Percentiles rank a stretch among this genome's conserved stretches.
These are phyloP conservation scores for Tipula helvola DNA, from an alignment of 2,888 invertebrate genomes.

Conservation along the genomic window DNA sequence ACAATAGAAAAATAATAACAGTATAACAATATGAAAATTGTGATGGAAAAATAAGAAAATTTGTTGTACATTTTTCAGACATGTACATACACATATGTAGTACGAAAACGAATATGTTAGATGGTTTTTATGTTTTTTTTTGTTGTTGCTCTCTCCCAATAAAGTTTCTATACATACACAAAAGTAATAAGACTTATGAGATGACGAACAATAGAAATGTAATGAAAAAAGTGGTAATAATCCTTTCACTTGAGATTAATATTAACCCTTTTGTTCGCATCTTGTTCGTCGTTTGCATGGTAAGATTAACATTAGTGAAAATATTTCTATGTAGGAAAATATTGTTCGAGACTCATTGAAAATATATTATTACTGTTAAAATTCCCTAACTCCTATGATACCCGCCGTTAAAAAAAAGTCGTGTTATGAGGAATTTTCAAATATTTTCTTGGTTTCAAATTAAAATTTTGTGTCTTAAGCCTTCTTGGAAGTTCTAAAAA, in stretches of 20 bases:
- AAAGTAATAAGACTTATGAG: background rate
- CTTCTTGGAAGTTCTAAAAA: too few species aligned
- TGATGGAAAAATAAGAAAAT: background rate
- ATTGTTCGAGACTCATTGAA: background rate
- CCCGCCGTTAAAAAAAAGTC: too few species aligned
- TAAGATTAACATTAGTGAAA: background rate
- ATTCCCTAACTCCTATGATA: too few species aligned
- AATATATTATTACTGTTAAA: background rate
- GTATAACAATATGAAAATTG: background rate
- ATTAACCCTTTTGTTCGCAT: background rate
- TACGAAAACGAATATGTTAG: background rate
- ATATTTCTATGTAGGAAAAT: too few species aligned
- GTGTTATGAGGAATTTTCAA: too few species aligned
- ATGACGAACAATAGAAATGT: background rate
- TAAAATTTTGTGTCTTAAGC: too few species aligned
- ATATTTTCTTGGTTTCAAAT: too few species aligned
- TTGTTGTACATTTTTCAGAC: background rate
- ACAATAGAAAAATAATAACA: background rate
- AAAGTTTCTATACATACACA: background rate
- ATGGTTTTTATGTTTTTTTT: background rate
- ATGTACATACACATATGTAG: background rate
- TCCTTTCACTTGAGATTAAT: background rate
- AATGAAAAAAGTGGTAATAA: background rate
- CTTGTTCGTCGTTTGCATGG: background rate
- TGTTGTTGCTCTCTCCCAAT: background rate